These are phyloP conservation scores for Camelus bactrianus DNA, from an alignment of 2,113 vertebrate species.

Conservation along the genomic window DNA sequence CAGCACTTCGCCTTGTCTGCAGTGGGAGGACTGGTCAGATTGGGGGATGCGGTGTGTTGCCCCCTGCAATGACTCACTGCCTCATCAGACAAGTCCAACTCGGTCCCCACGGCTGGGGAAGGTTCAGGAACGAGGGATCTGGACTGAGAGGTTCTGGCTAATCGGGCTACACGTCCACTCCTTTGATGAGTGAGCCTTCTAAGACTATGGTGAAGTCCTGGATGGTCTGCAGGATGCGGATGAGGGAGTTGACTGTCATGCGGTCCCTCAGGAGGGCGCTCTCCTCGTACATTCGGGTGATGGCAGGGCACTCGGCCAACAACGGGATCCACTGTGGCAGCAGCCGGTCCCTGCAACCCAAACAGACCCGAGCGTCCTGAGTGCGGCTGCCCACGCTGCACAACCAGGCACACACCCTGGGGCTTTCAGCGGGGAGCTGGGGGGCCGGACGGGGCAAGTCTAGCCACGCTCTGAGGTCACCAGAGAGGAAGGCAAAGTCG, in stretches of 20 bases:
- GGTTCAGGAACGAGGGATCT: constrained; percentile 58
- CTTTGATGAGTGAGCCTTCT: constrained; percentile 96
- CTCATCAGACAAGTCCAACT: constrained; percentile 71
- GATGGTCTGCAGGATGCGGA: constrained; percentile 94
- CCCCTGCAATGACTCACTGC: constrained; percentile 78
- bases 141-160: constrained; percentile 69
- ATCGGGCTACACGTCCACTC: constrained; percentile 93
- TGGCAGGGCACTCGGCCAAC: constrained; percentile 92
- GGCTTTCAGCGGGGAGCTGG: neutral
- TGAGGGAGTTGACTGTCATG: constrained; percentile 93
- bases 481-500: neutral
- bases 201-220: constrained; percentile 95
- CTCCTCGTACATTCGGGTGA: constrained; percentile 95
- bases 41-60: neutral
- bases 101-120: neutral
- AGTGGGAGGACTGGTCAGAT: constrained; percentile 72
- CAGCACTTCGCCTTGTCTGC: constrained; percentile 83
- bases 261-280: constrained; percentile 94
- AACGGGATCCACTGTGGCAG: constrained; percentile 96
- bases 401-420: neutral
- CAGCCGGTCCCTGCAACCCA: constrained; percentile 92
- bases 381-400: neutral
- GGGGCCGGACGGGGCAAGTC: neutral
- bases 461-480: neutral
- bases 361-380: constrained; percentile 14